These are phyloP conservation scores for Caranx melampygus DNA, from an alignment of 2,113 vertebrate species.

Conservation along the genomic window DNA sequence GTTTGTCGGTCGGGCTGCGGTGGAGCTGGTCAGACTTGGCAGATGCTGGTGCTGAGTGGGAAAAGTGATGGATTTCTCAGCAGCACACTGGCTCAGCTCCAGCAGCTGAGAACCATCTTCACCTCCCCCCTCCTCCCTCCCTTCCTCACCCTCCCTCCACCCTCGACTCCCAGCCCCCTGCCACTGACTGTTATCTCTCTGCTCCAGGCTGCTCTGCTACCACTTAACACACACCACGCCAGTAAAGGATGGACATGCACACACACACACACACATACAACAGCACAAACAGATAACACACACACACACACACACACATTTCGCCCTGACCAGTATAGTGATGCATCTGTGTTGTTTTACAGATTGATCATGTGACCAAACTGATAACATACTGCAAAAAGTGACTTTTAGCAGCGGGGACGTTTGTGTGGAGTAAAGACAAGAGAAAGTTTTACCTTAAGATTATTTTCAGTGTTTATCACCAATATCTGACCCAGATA, in stretches of 20 bases:
- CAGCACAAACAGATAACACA: constrained; percentile 9
- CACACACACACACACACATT: constrained; percentile 8
- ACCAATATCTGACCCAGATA: constrained; percentile 22
- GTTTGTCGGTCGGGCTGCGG: constrained; percentile 8
- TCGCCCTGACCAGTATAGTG: constrained; percentile 1
- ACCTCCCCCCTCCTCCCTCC: not conserved
- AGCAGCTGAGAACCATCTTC: constrained; percentile 46
- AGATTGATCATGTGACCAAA: not conserved
- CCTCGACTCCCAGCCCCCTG: constrained; percentile 1
- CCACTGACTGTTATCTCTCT: constrained; percentile 75
- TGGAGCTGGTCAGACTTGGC: constrained; percentile 21
- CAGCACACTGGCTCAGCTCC: constrained; percentile 67
- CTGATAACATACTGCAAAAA: not conserved
- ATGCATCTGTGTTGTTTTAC: not conserved
- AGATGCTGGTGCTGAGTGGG: constrained; percentile 58
- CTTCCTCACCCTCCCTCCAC: not conserved
- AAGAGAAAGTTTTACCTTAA: not conserved
- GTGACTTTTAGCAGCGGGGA: not conserved
- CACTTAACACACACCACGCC: constrained; percentile 70
- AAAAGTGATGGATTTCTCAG: constrained; percentile 79
- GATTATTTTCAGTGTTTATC: constrained; percentile 31
- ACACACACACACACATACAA: constrained; percentile 14
- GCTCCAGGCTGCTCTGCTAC: constrained; percentile 73
- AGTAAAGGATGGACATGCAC: constrained; percentile 70
- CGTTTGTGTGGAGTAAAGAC: not conserved